These are phyloP conservation scores for Galaxias olidus DNA, from an alignment of 2,797 vertebrate species.

Conservation along the genomic window DNA sequence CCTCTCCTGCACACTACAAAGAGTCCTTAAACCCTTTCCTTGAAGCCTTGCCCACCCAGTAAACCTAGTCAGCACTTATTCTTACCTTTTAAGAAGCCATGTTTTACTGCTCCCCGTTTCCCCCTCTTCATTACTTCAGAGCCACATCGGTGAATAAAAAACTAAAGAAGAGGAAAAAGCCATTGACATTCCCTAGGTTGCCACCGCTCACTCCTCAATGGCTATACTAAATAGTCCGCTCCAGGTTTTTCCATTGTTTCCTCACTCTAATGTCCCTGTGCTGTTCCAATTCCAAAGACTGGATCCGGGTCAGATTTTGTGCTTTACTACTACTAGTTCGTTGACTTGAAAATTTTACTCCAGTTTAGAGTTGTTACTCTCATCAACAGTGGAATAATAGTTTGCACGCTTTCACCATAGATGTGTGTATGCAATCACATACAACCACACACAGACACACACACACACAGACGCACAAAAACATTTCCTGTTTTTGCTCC, in stretches of 20 bases:
- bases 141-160: conserved; percentile 8
- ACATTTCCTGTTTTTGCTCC: conserved; percentile 22
- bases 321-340: conserved; percentile 19
- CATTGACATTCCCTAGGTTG: conserved; percentile 43
- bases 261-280: conserved; percentile 2
- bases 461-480: not conserved
- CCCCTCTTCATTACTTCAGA: not conserved
- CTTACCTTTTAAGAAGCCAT: conserved; percentile 26
- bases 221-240: conserved; percentile 33
- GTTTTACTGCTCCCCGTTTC: conserved; percentile 17
- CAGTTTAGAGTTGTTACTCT: not conserved
- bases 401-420: conserved; percentile 38
- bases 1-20: conserved; percentile 35
- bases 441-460: no score
- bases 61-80: conserved; percentile 20
- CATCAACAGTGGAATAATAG: not conserved
- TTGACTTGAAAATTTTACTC: not conserved
- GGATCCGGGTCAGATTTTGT: not conserved
- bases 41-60: conserved; percentile 39
- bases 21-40: conserved; percentile 40
- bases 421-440: conserved; percentile 23
- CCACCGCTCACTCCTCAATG: conserved; percentile 26
- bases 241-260: conserved; percentile 37
- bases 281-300: conserved; percentile 23
- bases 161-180: conserved; percentile 40